Conservation (phyloP, 1,140 invertebrate species). For the Aplysia californica region DNA sequence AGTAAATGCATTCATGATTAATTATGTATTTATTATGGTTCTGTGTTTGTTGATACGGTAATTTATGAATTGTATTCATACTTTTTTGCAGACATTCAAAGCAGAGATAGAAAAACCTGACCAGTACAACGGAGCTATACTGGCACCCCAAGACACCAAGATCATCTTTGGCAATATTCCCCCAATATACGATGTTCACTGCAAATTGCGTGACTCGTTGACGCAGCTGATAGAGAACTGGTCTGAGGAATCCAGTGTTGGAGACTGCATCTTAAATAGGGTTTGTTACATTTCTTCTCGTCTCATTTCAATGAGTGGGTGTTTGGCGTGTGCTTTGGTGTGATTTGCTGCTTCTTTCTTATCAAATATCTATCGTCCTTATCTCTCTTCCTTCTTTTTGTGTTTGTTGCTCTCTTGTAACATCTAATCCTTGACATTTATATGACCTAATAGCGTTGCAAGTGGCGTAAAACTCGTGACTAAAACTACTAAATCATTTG, state of each 20-base stretch:
- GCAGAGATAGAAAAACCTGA: conserved; percentile 88
- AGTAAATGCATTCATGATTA: too few relatives aligned
- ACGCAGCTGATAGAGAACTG: conserved; percentile 77
- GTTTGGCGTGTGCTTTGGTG: background rate
- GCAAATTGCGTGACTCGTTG: conserved; percentile 84
- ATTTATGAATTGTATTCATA: too few relatives aligned
- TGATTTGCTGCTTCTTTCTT: too few relatives aligned
- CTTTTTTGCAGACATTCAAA: conserved; percentile 88
- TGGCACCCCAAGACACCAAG: conserved; percentile 93
- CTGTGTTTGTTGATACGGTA: too few relatives aligned
- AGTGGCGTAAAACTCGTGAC: too few relatives aligned
- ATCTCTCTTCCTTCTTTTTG: too few relatives aligned
- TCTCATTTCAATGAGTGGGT: background rate
- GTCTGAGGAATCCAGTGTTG: conserved; percentile 85
- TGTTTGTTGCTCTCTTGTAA: too few relatives aligned
- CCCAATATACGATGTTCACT: conserved; percentile 92
- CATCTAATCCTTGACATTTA: too few relatives aligned
- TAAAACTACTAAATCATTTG: too few relatives aligned
- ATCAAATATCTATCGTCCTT: too few relatives aligned
- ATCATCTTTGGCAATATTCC: conserved; percentile 97
- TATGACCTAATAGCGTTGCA: too few relatives aligned
- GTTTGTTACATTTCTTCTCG: conserved; percentile 61
- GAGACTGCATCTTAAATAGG: conserved; percentile 88
- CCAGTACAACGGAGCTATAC: conserved; percentile 79
- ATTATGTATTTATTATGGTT: too few relatives aligned